Evolutionary conservation across 2,113 vertebrate genomes (phyloP), one percentile per base, ranked within the genome.

Genomic region (Gymnogyps californianus): DNA sequence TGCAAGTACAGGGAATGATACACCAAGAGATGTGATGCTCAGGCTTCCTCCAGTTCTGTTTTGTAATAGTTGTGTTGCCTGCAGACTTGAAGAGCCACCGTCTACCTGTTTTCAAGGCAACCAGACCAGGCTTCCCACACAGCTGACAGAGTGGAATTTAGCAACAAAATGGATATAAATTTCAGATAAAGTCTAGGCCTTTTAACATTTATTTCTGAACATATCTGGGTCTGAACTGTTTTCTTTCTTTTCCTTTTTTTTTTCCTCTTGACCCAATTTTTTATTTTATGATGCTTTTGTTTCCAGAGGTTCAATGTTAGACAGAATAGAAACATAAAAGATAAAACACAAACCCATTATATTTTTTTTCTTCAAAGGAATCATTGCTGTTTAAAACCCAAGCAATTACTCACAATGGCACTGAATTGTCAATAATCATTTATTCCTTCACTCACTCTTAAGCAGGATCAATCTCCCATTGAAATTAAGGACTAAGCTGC

Each of bases 241-340:
- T 57, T 77, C 2, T 80, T 67, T 77, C 3, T 4, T 55, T 65
- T 31, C 4, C 5, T 10, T 18, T 32, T 66, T 70, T 51, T 78
- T 40, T 5, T 2, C 3, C 8, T 72, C 11, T 9, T 58, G 31
- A 31, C 3, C 1, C 5, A 62, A 1, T 38, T 57, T 52, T 72
- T 69, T 66, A 38, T 57, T 74, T 87, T 62, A 75, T 38, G 21
- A n/a, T 46, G 4, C 5, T 76, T 83, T 92, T 72, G 17, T 69
- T 86, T 86, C n/a, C 29, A 36, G 31, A 81, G 1, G 2, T 84
- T 71, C 15, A 54, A 10, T 38, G 16, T 40, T 75, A 78, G 17
- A 40, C 14, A 38, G 46, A 82, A 79, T 17, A 64, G 16, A 94
- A 79, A 36, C 19, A 62, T 16, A 40, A 61, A 77, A 81, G 16